A percentile compares a stretch with the other conserved stretches of the same genome.
phyloP scores from a whole-genome alignment of 30 jellyfish, hydroid and myxozoan genomes.

The Hydra vulgaris region DNA sequence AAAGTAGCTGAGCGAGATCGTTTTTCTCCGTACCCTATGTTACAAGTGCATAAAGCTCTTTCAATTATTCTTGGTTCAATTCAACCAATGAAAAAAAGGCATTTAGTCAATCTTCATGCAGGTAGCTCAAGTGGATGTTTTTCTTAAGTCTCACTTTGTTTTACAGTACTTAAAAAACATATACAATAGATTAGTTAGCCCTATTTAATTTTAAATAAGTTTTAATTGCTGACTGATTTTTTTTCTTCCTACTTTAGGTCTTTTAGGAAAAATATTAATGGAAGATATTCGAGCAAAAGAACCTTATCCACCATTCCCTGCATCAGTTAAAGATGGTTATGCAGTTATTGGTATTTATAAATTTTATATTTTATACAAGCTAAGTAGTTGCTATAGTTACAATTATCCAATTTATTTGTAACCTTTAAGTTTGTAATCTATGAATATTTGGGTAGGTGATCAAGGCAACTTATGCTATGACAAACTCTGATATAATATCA shows the following conservation, averaged over 20 bases:
- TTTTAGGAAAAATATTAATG: conserved; percentile 50
- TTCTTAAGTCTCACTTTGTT: not conserved
- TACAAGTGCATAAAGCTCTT: conserved; percentile 67
- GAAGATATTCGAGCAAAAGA: conserved; percentile 88
- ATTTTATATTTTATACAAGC: not conserved
- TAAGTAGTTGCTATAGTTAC: not conserved
- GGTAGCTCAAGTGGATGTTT: no score
- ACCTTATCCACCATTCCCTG: conserved; percentile 96
- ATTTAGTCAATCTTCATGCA: conserved; percentile 35
- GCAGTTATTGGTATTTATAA: conserved; percentile 83
- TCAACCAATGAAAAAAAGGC: conserved; percentile 20
- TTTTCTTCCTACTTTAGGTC: conserved; percentile 36
- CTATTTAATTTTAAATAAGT: no score
- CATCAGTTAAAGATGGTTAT: conserved; percentile 98
- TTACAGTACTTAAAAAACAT: not conserved
- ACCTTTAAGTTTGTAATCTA: not conserved
- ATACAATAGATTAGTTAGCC: no score
- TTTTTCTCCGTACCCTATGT: conserved; percentile 90
- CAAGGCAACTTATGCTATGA: no score
- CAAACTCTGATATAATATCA: no score
- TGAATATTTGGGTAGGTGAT: no score
- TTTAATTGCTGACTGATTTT: no score
- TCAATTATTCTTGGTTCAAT: conserved; percentile 47
- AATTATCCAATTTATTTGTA: no score
- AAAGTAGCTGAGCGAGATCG: conserved; percentile 89